phyloP scores from a whole-genome alignment of 2,113 vertebrate genomes.

The Pogonocichla stellata region DNA sequence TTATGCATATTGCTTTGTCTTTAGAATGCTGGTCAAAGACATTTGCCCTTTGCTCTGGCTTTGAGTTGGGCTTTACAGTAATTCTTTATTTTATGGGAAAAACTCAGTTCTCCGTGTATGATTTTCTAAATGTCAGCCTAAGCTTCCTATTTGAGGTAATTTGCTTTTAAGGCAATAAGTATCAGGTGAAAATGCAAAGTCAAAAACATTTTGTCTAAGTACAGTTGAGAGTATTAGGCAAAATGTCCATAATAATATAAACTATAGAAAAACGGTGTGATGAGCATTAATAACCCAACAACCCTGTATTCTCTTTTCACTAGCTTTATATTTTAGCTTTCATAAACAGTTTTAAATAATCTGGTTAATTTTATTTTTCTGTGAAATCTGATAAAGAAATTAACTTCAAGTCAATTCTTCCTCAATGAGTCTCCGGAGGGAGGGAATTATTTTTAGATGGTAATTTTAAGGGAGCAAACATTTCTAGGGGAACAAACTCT shows the following conservation, averaged over 20 bases:
- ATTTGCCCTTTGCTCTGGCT: neutral
- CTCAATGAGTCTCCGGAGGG: neutral
- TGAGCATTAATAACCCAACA: neutral
- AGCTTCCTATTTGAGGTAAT: neutral
- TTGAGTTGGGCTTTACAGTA: neutral
- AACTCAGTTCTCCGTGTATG: neutral
- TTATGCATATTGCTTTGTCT: neutral
- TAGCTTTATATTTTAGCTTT: neutral
- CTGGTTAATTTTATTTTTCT: neutral
- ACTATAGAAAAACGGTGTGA: neutral
- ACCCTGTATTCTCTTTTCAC: neutral
- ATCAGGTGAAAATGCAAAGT: neutral
- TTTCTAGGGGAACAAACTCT: neutral
- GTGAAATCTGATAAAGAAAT: neutral
- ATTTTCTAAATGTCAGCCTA: neutral
- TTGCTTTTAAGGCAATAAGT: neutral
- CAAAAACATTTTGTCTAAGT: neutral
- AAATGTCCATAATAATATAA: neutral
- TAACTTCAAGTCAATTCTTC: neutral
- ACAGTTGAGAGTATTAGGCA: neutral
- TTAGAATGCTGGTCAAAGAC: neutral
- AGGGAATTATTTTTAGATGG: neutral
- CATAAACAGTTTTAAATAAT: neutral
- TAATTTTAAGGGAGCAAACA: neutral
- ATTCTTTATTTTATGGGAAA: neutral